These are phyloP conservation scores for Cepaea nemoralis DNA, from an alignment of 1,140 invertebrate genomes.

Conservation along the genomic window DNA sequence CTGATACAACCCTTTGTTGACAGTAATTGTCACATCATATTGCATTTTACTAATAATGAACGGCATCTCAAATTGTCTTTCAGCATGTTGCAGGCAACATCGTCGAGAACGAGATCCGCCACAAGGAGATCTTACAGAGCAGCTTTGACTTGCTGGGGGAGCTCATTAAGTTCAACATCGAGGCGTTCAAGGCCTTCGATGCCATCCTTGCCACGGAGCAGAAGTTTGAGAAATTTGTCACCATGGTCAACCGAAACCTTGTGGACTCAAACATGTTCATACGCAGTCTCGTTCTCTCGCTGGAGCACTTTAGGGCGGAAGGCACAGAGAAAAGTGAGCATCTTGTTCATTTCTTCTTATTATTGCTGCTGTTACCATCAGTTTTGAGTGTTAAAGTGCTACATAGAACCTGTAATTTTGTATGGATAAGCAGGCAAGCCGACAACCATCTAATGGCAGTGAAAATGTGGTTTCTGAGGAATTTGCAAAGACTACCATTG, in stretches of 20 bases:
- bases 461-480: too few relatives aligned
- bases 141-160: constrained; percentile 74
- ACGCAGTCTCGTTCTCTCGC: constrained; percentile 71
- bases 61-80: too few relatives aligned
- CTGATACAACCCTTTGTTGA: too few relatives aligned
- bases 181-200: constrained; percentile 72
- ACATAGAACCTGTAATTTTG: too few relatives aligned
- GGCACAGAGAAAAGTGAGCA: constrained; percentile 43
- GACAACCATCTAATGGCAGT: too few relatives aligned
- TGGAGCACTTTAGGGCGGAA: constrained; percentile 69
- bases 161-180: constrained; percentile 73
- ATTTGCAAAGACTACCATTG: too few relatives aligned
- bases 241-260: constrained; percentile 71
- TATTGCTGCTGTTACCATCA: too few relatives aligned
- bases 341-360: neutral
- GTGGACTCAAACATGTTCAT: constrained; percentile 75
- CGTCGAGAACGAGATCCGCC: constrained; percentile 69
- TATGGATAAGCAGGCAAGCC: too few relatives aligned
- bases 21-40: too few relatives aligned
- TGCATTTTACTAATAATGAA: too few relatives aligned
- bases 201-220: constrained; percentile 57
- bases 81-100: constrained; percentile 72
- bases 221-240: constrained; percentile 71
- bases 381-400: too few relatives aligned
- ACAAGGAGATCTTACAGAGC: constrained; percentile 74